Evolutionary conservation across 2,113 vertebrate genomes (phyloP).

Genomic region (Nothocercus nigrocapillus): DNA sequence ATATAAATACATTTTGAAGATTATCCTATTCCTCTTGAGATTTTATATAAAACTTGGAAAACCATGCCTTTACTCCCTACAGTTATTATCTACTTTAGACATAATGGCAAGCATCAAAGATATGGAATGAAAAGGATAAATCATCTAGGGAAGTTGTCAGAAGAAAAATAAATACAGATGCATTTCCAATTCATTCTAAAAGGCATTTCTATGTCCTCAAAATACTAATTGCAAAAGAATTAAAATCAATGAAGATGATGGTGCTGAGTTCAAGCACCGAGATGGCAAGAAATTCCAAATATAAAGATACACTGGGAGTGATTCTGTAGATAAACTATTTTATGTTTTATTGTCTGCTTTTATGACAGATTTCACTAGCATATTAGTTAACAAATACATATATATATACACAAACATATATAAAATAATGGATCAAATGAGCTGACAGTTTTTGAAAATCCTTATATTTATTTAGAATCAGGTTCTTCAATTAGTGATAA

Average conservation of each 20-base stretch:
- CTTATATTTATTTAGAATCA: not conserved
- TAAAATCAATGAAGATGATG: not conserved
- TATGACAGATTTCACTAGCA: not conserved
- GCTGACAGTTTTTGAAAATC: not conserved
- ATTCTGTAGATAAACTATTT: not conserved
- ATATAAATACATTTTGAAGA: not conserved
- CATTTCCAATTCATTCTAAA: not conserved
- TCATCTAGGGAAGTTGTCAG: not conserved
- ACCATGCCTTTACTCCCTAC: not conserved
- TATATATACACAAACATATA: too few relatives aligned
- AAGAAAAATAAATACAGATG: not conserved
- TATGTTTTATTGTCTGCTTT: not conserved
- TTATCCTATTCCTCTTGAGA: not conserved
- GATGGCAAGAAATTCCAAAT: not conserved
- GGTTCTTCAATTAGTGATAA: not conserved
- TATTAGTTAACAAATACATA: not conserved
- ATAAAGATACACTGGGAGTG: not conserved
- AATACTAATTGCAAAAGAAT: not conserved
- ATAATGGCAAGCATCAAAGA: not conserved
- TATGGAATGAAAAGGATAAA: slow-evolving; percentile 11
- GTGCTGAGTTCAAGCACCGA: not conserved
- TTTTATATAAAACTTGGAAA: not conserved
- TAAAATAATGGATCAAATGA: not conserved
- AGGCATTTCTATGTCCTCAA: not conserved
- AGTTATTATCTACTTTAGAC: not conserved